Base-by-base conservation (phyloP, 37 sponge, comb jelly and placozoan genomes). In the Cliona cf. orientalis region DNA sequence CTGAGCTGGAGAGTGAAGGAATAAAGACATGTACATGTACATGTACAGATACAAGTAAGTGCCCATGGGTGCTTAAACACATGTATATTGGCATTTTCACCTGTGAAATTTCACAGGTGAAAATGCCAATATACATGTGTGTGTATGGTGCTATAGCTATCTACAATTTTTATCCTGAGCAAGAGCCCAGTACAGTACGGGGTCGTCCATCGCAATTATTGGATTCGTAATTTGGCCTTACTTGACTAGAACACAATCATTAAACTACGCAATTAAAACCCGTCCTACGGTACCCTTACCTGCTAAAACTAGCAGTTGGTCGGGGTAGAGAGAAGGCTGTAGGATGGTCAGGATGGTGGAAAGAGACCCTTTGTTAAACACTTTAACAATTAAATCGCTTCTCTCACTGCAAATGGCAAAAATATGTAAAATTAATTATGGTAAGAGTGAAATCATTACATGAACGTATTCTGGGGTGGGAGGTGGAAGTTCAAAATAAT, bases 1-100 rank as follows among this genome's bases (percentile, higher is more conserved):
- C 80, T 65, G 65, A n/a, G 80, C 80, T 80, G 46, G 21, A 76
- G 42, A 49, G n/a, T n/a, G n/a, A n/a, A n/a, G n/a, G n/a, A n/a
- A 49, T 17, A 49, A 11, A 49, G 17, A 49, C 55, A 49, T 17
- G n/a, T n/a, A n/a, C n/a, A n/a, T n/a, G n/a, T n/a, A n/a, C n/a
- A n/a, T n/a, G n/a, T n/a, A n/a, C n/a, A n/a, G n/a, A n/a, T n/a
- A n/a, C n/a, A n/a, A n/a, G n/a, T n/a, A n/a, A n/a, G n/a, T n/a
- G n/a, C n/a, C n/a, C n/a, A n/a, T n/a, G n/a, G n/a, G n/a, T n/a
- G n/a, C n/a, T n/a, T n/a, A n/a, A n/a, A n/a, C n/a, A n/a, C n/a
- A 12, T 67, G 69, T 22, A 37, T 67, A 36, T 5, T 67, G 69
- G 41, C 23, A 3, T 39, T 40, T 1, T 41, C 23, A n/a, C n/a